Base-by-base conservation (phyloP, 2,113 vertebrate genomes). In the Psittacara wagleri region DNA sequence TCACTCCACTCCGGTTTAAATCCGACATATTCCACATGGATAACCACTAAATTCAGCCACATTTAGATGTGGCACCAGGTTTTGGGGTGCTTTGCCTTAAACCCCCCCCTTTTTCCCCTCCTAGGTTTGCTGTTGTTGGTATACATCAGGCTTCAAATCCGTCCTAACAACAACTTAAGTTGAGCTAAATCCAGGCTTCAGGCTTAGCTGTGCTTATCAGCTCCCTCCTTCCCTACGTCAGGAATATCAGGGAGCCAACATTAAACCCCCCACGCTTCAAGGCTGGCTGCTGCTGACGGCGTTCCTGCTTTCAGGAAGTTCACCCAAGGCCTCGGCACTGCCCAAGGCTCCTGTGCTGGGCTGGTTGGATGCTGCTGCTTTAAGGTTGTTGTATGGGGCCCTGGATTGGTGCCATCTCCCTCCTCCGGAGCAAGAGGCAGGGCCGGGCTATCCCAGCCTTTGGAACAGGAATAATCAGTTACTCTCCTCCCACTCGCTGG, bases 81-180 rank as follows among this genome's bases (percentile, higher is more conserved):
- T 66, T 44, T 6, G 57, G 43, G 66, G 15, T 4, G 8, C 43
- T 91, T 33, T 51, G 31, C 10, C 31, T 20, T 37, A 13, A 64
- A 44, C 37, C 1, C 3, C 4, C 4, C 9, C 10, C 6, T 5
- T 2, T 11, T 20, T 19, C 19, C 11, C 29, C 25, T 70, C 17
- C 11, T 7, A 3, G 17, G 14, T n/a, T 61, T 17, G n/a, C 11
- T 23, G 7, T 4, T 6, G 27, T 9, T 14, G 12, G 52, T 35
- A 59, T 35, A 68, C 3, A 27, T 27, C 10, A 52, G n/a, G n/a
- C 61, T 41, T 18, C 8, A 31, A 68, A 48, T 8, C 5, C 0
- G 0, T 44, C 39, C 4, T 14, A n/a, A 28, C 44, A 29, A 18
- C 27, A 31, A 25, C 44, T 51, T 8, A 33, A 28, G 64, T 4